phyloP scores from a whole-genome alignment of 1,140 invertebrate species.

The Brachionus koreanus region DNA sequence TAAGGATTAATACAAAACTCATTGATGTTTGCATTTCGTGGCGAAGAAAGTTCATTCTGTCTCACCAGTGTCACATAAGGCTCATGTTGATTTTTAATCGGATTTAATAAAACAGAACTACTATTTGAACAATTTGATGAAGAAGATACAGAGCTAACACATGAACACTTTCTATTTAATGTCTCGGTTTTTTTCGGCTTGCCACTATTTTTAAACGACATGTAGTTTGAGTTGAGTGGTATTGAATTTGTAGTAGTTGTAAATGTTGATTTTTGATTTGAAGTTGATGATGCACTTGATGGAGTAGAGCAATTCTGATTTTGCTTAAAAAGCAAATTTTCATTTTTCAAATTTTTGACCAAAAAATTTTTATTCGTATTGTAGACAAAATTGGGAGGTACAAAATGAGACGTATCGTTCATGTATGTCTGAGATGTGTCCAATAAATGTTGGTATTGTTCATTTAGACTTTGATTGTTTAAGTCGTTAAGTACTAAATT shows the following conservation, averaged over 20 bases:
- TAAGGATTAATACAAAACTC: conserved; percentile 2
- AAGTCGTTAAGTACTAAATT: not conserved
- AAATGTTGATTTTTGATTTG: not conserved
- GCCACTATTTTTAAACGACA: not conserved
- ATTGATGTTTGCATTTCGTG: not conserved
- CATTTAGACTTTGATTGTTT: conserved; percentile 11
- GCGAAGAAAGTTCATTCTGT: not conserved
- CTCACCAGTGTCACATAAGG: not conserved
- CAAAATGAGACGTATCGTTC: not conserved
- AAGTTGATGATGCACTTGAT: not conserved
- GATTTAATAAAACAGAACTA: not conserved
- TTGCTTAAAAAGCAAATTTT: conserved; percentile 8
- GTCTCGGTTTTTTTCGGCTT: not conserved
- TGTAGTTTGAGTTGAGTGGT: not conserved
- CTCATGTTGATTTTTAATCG: not conserved
- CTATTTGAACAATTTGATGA: conserved; percentile 18
- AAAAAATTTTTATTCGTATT: not conserved
- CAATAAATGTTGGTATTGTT: conserved; percentile 35
- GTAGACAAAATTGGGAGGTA: not conserved
- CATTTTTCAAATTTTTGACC: conserved; percentile 18
- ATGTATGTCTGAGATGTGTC: conserved; percentile 6
- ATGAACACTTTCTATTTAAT: conserved; percentile 23
- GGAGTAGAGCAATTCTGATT: not conserved
- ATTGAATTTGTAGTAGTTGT: not conserved
- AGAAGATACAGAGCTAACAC: not conserved